Evolutionary conservation across 2,888 invertebrate genomes (phyloP).

Genomic region (Smittia aterrima): DNA sequence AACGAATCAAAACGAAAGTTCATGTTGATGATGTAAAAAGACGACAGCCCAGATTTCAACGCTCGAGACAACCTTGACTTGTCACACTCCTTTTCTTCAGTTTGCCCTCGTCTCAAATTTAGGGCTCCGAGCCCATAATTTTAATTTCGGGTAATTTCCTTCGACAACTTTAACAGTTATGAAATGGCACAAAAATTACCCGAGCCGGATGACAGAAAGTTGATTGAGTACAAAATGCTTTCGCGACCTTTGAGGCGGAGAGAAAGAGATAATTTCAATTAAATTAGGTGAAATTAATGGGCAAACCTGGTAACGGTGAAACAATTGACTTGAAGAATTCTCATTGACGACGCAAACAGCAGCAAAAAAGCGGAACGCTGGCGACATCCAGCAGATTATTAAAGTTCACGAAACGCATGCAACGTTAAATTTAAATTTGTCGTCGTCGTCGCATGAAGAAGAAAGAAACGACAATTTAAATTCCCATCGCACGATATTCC

Average conservation of each 20-base stretch:
- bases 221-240: neutral
- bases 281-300: constrained; percentile 23
- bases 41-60: neutral
- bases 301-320: neutral
- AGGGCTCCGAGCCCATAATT: constrained; percentile 2
- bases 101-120: neutral
- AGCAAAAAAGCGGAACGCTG: neutral
- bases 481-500: neutral
- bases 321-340: constrained; percentile 15
- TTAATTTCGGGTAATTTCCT: neutral
- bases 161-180: constrained; percentile 2
- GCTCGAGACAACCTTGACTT: constrained; percentile 15
- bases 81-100: constrained; percentile 1
- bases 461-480: neutral
- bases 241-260: constrained; percentile 1
- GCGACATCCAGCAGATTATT: constrained; percentile 10
- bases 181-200: constrained; percentile 25
- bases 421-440: constrained; percentile 13
- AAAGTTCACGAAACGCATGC: constrained; percentile 16
- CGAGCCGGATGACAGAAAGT: constrained; percentile 5
- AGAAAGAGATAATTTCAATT: constrained; percentile 16
- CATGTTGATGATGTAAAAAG: constrained; percentile 8
- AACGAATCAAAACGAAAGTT: constrained; percentile 14
- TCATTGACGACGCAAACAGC: neutral
- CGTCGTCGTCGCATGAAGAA: neutral